Evolutionary conservation across 1,140 invertebrate genomes (phyloP).

Genomic region (Apis florea): DNA sequence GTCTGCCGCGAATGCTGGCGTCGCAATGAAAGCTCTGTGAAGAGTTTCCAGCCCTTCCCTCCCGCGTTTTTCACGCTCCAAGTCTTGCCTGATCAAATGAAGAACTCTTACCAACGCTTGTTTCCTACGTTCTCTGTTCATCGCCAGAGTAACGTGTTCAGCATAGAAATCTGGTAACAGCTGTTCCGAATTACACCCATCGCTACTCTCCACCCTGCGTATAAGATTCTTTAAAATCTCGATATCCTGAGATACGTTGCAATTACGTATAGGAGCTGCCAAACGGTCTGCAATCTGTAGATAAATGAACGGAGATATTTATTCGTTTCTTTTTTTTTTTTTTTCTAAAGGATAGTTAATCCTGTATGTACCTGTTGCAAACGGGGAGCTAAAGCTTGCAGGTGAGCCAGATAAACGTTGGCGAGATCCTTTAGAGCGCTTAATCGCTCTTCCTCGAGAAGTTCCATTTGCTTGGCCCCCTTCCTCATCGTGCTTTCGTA

Average conservation of each 20-base stretch:
- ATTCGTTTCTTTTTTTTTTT: too few relatives aligned
- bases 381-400: slow-evolving; percentile 88
- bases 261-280: slow-evolving; percentile 84
- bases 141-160: slow-evolving; percentile 94
- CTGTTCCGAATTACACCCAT: slow-evolving; percentile 84
- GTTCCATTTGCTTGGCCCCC: slow-evolving; percentile 88
- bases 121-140: slow-evolving; percentile 94
- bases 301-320: too few relatives aligned
- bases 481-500: slow-evolving; percentile 94
- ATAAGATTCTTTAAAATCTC: slow-evolving; percentile 84
- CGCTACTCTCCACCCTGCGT: slow-evolving; percentile 79
- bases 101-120: slow-evolving; percentile 90
- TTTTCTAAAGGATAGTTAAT: too few relatives aligned
- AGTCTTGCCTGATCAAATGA: slow-evolving; percentile 90
- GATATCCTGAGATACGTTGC: slow-evolving; percentile 89
- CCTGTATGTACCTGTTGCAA: slow-evolving; percentile 79
- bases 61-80: slow-evolving; percentile 92
- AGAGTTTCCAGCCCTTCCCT: slow-evolving; percentile 93
- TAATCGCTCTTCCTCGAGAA: slow-evolving; percentile 94
- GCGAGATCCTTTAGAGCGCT: slow-evolving; percentile 89
- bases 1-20: slow-evolving; percentile 93
- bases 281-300: slow-evolving; percentile 88
- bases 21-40: slow-evolving; percentile 93
- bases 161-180: slow-evolving; percentile 96
- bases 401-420: slow-evolving; percentile 88